These are phyloP conservation scores for Nibea coibor DNA, from an alignment of 2,113 vertebrate genomes.

Conservation along the genomic window DNA sequence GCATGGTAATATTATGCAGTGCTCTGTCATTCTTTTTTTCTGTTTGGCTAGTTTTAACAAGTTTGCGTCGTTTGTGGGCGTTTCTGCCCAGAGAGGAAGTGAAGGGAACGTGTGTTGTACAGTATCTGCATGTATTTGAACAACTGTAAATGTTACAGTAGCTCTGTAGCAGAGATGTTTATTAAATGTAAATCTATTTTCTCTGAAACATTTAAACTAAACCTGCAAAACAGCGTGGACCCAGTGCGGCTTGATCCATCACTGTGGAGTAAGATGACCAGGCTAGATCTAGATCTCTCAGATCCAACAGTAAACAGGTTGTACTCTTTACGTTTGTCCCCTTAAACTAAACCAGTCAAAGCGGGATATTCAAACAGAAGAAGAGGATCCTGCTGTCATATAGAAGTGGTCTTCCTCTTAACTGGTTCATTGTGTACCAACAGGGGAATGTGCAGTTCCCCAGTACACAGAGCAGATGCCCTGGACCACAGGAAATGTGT, in stretches of 20 bases:
- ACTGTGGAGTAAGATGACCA: conserved; percentile 32
- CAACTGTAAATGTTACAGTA: conserved; percentile 79
- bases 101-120: conserved; percentile 70
- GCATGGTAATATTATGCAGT: conserved; percentile 49
- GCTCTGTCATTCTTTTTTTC: conserved; percentile 49
- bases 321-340: conserved; percentile 23
- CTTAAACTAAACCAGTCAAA: conserved; percentile 27
- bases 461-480: conserved; percentile 18
- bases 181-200: conserved; percentile 74
- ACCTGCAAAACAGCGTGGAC: conserved; percentile 51
- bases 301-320: conserved; percentile 9
- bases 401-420: conserved; percentile 49
- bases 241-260: conserved; percentile 38
- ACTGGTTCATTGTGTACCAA: conserved; percentile 31
- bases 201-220: conserved; percentile 61
- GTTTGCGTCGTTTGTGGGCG: conserved; percentile 48
- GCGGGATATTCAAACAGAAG: conserved; percentile 45
- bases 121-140: conserved; percentile 78
- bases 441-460: conserved; percentile 10
- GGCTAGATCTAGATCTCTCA: background rate
- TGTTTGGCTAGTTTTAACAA: conserved; percentile 43
- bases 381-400: conserved; percentile 58
- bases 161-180: conserved; percentile 73
- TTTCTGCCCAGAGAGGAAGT: conserved; percentile 56
- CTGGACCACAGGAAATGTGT: conserved; percentile 3